Percentiles rank a stretch among this genome's conserved stretches.
These are phyloP conservation scores for Epinotia bilunana DNA, from an alignment of 2,888 invertebrate genomes.

Conservation along the genomic window DNA sequence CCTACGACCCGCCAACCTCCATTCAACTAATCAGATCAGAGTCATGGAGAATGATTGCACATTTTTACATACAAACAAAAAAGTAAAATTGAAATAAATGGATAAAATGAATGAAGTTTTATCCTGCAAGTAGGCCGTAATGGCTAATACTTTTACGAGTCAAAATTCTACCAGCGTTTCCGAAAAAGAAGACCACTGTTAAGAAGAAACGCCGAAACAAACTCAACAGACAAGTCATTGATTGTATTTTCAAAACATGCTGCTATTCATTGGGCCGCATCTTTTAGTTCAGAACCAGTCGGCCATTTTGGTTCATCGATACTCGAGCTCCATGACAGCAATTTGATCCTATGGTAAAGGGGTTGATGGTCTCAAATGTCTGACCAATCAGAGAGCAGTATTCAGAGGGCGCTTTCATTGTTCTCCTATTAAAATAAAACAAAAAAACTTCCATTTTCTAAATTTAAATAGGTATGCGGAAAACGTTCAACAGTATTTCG, in stretches of 20 bases:
- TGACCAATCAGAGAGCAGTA: constrained; percentile 55
- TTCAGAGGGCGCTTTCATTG: constrained; percentile 44
- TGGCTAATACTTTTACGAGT: no score
- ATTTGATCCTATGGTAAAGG: constrained; percentile 56
- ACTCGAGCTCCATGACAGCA: constrained; percentile 60
- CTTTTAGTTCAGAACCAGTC: constrained; percentile 47
- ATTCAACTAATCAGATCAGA: no score
- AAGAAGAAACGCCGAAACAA: no score
- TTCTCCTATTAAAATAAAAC: constrained; percentile 38
- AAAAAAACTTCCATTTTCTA: constrained; percentile 34
- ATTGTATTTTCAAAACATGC: not conserved
- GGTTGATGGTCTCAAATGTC: constrained; percentile 55
- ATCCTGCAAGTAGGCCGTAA: no score
- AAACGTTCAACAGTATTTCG: not conserved
- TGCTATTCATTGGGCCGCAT: constrained; percentile 1
- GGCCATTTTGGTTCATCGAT: constrained; percentile 63
- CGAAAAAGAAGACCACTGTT: no score
- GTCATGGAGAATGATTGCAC: no score
- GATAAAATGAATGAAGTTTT: no score
- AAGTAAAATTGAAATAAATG: no score
- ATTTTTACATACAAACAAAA: no score
- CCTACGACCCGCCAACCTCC: no score
- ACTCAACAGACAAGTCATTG: no score
- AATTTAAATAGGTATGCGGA: constrained; percentile 10
- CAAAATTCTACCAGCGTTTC: no score